Base-by-base conservation (phyloP, 2,888 invertebrate species). In the Perithous albicinctus region DNA sequence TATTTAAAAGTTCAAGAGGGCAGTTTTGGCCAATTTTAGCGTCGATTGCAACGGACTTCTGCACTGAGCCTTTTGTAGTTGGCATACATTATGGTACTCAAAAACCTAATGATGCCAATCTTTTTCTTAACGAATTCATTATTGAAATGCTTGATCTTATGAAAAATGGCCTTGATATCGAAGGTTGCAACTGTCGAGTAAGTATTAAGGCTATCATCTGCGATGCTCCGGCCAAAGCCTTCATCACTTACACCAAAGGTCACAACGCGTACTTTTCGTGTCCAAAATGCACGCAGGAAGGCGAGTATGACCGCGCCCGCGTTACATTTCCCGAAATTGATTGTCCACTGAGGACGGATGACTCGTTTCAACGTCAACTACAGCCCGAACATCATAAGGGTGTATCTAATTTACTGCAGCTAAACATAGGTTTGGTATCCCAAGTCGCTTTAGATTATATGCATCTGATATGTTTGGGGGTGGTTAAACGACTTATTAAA, bases 21-120 rank as follows among this genome's bases (percentile, higher is more conserved):
- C 83, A 86, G 69, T 86, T 88, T 85, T 88, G 86, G 85, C 87
- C 86, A 51, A 83, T 86, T 74, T 74, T 86, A 26, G 86, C 61
- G 43, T 67, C 76, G 8, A 56, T 82, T 12, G 32, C 18, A 18
- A 66, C 29, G 8, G 61, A 77, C 26, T 74, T 79, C 59, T 76
- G 32, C 63, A 77, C 75, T 12, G 46, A 48, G 20, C 15, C 46
- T 18, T 48, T 15, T 20, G n/a, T 29, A 38, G 64, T 74, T 74
- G 74, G 74, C 12, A 51, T 74, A 54, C 32, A 79, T 79, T 66
- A 64, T 82, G 87, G 85, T 7, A 12, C 77, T 38, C 70, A 51
- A 10, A 86, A 87, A 82, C 86, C 86, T 12, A 48, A 46, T 15
- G 75, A 79, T 79, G 26, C 78, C 5, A 80, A 85, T 48, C 56